Conservation (phyloP, 2,888 invertebrate genomes). For the Drosophila dives region DNA sequence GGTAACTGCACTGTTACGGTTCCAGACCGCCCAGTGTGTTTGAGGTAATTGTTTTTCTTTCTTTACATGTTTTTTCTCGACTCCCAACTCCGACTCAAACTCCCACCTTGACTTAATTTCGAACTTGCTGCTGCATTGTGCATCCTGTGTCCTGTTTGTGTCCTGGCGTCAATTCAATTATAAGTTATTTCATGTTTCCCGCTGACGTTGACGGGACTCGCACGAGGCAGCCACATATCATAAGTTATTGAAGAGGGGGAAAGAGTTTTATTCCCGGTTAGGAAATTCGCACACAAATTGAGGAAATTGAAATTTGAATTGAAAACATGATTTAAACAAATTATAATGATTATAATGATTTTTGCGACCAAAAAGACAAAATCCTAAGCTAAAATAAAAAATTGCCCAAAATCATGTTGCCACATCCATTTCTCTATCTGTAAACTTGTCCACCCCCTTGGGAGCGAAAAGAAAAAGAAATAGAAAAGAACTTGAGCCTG, state of each 20-base stretch:
- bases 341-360: conserved; percentile 35
- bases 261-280: conserved; percentile 33
- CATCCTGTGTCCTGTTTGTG: conserved; percentile 48
- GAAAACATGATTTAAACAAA: conserved; percentile 65
- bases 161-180: conserved; percentile 74
- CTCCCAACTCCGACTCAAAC: conserved; percentile 9
- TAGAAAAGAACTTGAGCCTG: conserved; percentile 32
- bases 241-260: neutral
- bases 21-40: conserved; percentile 62
- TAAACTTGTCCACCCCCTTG: conserved; percentile 18
- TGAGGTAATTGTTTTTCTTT: conserved; percentile 73
- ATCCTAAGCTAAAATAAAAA: neutral
- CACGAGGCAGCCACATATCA: conserved; percentile 51
- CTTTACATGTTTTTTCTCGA: conserved; percentile 42
- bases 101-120: neutral
- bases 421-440: neutral
- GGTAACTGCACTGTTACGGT: neutral
- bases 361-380: neutral
- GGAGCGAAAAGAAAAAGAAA: neutral
- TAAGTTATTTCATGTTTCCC: conserved; percentile 57
- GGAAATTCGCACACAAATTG: conserved; percentile 71
- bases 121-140: conserved; percentile 44
- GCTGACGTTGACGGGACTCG: conserved; percentile 50
- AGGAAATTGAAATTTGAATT: conserved; percentile 77
- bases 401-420: neutral